Evolutionary conservation across 2,797 vertebrate species (phyloP).

Genomic region (Harpagifer antarcticus): DNA sequence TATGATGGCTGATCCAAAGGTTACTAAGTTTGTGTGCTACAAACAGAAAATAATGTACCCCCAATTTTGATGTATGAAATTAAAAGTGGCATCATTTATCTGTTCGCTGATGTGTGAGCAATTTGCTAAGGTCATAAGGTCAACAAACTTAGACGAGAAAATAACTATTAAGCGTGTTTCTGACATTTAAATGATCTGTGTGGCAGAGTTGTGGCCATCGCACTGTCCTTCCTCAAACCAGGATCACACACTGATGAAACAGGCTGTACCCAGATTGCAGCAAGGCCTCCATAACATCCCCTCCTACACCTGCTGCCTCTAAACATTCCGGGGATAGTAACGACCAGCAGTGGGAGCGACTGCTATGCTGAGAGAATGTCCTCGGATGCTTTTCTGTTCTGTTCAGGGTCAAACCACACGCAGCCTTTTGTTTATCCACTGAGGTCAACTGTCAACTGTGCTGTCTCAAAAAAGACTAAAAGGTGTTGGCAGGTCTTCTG

Average conservation of each 20-base stretch:
- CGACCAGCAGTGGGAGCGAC: conserved; percentile 36
- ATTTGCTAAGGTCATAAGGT: too few relatives aligned
- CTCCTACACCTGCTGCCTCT: conserved; percentile 69
- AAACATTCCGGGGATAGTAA: conserved; percentile 49
- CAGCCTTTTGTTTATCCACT: conserved; percentile 42
- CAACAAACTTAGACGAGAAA: too few relatives aligned
- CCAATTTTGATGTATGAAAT: too few relatives aligned
- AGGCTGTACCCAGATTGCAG: conserved; percentile 46
- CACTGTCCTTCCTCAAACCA: neutral
- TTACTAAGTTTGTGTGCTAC: too few relatives aligned
- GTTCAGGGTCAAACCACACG: conserved; percentile 50
- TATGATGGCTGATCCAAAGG: neutral
- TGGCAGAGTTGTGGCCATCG: conserved; percentile 1
- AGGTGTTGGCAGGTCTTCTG: conserved; percentile 7
- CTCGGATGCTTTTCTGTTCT: conserved; percentile 48
- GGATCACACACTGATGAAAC: conserved; percentile 14
- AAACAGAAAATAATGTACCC: too few relatives aligned
- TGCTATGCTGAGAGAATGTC: conserved; percentile 56
- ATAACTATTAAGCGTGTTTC: too few relatives aligned
- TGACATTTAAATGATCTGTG: neutral
- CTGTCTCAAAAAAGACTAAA: conserved; percentile 16
- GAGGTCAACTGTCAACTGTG: conserved; percentile 32
- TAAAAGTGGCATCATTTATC: too few relatives aligned
- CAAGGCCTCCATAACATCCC: conserved; percentile 46
- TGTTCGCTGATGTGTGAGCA: too few relatives aligned